These are phyloP conservation scores for Martes martes DNA, from an alignment of 2,113 vertebrate species.

Conservation along the genomic window DNA sequence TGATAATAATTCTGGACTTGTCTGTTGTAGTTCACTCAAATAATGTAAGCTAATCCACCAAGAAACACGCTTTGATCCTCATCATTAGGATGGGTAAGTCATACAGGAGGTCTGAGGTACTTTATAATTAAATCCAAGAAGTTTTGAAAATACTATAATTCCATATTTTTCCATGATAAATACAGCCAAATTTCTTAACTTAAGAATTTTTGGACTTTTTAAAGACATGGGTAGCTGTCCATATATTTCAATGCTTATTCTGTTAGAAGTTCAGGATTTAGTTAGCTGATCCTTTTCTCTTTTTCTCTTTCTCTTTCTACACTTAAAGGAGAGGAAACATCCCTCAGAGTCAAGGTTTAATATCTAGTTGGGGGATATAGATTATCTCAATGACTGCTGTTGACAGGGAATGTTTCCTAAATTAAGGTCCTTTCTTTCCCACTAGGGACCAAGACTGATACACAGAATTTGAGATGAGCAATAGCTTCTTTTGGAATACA, in stretches of 20 bases:
- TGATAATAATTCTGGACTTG: background rate
- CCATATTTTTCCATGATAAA: background rate
- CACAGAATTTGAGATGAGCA: background rate
- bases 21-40: background rate
- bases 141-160: background rate
- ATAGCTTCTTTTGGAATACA: background rate
- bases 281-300: background rate
- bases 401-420: background rate
- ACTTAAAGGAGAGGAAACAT: background rate
- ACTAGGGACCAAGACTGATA: background rate
- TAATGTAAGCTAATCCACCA: background rate
- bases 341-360: background rate
- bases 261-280: background rate
- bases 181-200: slow-evolving; percentile 4
- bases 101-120: background rate
- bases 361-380: background rate
- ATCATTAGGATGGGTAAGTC: background rate
- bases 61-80: background rate
- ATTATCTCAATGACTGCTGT: background rate
- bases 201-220: background rate
- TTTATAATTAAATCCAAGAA: slow-evolving; percentile 33
- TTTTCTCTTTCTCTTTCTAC: background rate
- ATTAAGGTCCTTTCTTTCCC: background rate
- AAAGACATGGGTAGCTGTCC: background rate
- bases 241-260: background rate